phyloP scores from a whole-genome alignment of 2,797 vertebrate species.

The Pteronotus mesoamericanus region DNA sequence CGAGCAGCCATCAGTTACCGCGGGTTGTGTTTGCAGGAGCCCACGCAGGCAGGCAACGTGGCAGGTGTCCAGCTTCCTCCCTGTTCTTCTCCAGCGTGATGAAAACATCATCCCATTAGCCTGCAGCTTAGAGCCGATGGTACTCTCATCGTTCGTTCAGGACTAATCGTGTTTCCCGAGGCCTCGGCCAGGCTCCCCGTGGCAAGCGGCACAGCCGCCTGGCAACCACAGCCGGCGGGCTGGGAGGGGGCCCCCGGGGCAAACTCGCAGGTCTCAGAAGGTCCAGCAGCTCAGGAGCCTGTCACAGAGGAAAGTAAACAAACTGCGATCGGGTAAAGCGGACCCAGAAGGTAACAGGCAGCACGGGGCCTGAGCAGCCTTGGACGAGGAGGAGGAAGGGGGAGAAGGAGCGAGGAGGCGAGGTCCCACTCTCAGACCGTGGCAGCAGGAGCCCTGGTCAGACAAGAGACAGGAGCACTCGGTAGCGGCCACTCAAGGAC shows the following conservation, averaged over 20 bases:
- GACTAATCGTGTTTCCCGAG: constrained; percentile 74
- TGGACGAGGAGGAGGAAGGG: not conserved
- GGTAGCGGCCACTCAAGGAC: not conserved
- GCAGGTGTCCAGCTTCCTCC: constrained; percentile 24
- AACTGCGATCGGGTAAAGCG: not conserved
- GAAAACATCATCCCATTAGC: constrained; percentile 68
- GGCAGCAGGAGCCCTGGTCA: not conserved
- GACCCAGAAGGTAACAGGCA: not conserved
- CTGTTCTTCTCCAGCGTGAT: constrained; percentile 37
- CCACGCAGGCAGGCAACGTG: not conserved
- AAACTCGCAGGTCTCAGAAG: no score
- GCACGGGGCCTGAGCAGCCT: not conserved
- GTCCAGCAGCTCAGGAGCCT: not conserved
- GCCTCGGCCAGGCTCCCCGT: constrained; percentile 59
- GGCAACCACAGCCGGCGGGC: constrained; percentile 65
- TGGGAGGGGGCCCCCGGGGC: constrained; percentile 27
- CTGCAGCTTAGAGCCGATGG: constrained; percentile 55
- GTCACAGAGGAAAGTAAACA: constrained; percentile 19
- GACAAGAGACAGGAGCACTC: not conserved
- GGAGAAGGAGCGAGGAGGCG: no score
- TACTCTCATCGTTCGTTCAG: constrained; percentile 50
- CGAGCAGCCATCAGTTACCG: not conserved
- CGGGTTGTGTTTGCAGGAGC: constrained; percentile 28
- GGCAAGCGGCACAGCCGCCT: constrained; percentile 21
- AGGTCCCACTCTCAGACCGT: not conserved